Base-by-base conservation (phyloP, 2,797 vertebrate genomes). In the Phalloptychus januarius region DNA sequence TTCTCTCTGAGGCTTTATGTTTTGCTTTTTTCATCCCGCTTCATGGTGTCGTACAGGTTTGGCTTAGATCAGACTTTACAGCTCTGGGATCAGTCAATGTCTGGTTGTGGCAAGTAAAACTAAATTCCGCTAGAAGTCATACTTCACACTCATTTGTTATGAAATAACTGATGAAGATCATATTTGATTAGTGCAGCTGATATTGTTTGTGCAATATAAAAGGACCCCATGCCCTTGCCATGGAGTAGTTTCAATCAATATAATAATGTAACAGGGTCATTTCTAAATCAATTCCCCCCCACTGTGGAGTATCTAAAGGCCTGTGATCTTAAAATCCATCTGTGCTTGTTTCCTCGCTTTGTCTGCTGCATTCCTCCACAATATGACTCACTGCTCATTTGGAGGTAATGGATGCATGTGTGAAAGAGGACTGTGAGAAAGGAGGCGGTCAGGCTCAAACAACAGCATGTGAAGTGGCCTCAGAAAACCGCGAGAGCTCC, bases 391-490 rank as follows among this genome's bases (percentile, higher is more conserved):
- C 40, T 20, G 80, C 72, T 88, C 67, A 69, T 81, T 81, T 65
- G 20, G 71, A 46, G 75, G 77, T 76, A 84, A 86, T 76, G 79
- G 38, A 74, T 58, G 72, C 58, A 76, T 54, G 78, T 71, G 74
- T 36, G 79, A 79, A 58, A 58, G 78, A 50, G 81, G 58, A 50
- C 42, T 46, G 48, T 31, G n/a, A 61, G 79, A 75, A 75, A 77
- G 73, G 77, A 76, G 69, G 38, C 31, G 58, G 79, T 58, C 67
- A 65, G 75, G 83, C 79, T 88, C 72, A 72, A 82, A 90, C 84
- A 86, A 80, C 61, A 86, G 87, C 86, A 87, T 83, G 76, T 79
- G 84, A 90, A 90, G 84, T 81, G 88, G 76, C 85, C 89, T 88
- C 42, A 79, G 82, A 86, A 86, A 80, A 87, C 87, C 85, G 83